Percentiles rank a stretch among this genome's conserved stretches.
phyloP scores from a whole-genome alignment of 2,888 invertebrate species.

The Mongoloraphidia duomilia region DNA sequence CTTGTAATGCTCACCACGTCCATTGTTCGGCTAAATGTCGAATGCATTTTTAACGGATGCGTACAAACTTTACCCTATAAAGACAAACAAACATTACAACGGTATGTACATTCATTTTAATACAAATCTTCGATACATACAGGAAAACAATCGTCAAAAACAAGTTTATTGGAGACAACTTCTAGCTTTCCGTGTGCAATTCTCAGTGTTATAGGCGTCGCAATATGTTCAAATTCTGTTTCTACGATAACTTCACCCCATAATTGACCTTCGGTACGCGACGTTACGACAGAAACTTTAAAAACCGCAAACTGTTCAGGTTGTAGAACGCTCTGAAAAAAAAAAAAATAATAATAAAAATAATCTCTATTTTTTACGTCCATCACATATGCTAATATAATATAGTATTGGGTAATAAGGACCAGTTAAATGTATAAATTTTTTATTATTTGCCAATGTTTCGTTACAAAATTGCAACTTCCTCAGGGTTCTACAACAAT shows the following conservation, averaged over 20 bases:
- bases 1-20: conserved; percentile 52
- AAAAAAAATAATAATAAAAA: conserved; percentile 10
- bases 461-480: too few species aligned
- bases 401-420: too few species aligned
- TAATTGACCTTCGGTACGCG: conserved; percentile 49
- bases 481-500: too few species aligned
- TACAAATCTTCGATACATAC: conserved; percentile 34
- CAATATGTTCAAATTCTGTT: conserved; percentile 53
- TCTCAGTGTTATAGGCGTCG: conserved; percentile 56
- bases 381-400: too few species aligned
- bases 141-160: conserved; percentile 68
- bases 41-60: conserved; percentile 64
- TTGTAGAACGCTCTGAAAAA: conserved; percentile 36
- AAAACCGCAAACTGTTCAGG: conserved; percentile 53
- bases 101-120: too few species aligned
- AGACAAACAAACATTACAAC: neutral
- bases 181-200: conserved; percentile 62
- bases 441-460: conserved; percentile 6
- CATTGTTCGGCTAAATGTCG: conserved; percentile 68
- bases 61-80: conserved; percentile 62
- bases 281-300: conserved; percentile 52
- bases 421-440: conserved; percentile 1
- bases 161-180: conserved; percentile 49
- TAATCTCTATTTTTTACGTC: too few species aligned
- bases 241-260: conserved; percentile 56